Evolutionary conservation across 2,797 vertebrate genomes (phyloP), one percentile per base, ranked within the genome.

Genomic region (Distichodus sexfasciatus): DNA sequence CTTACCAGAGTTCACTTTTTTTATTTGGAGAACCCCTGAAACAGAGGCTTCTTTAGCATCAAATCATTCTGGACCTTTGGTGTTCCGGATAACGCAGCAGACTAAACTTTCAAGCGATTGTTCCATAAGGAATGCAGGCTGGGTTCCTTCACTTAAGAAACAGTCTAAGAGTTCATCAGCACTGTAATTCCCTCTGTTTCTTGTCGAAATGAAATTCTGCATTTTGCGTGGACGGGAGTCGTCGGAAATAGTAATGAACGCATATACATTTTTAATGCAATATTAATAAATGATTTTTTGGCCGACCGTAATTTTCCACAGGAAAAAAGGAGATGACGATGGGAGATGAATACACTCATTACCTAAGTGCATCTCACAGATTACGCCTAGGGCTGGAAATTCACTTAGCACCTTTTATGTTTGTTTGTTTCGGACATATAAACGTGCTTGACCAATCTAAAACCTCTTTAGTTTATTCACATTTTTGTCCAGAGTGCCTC

Each of bases 251-350:
- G 72, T 82, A 85, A 88, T 85, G 83, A 85, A 80, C 69, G 55
- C 48, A 38, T 81, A 86, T 90, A 33, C 31, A 86, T 86, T 86
- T 88, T 87, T 87, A 88, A 87, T 84, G 73, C 51, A 26, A 60
- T 79, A 85, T 90, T 86, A 84, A 88, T 87, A 85, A 85, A 82
- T 82, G 26, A 74, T 85, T 40, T 26, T 61, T 19, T 3, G 4
- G 69, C 78, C 66, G 79, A n/a, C n/a, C 57, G 57, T 79, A 48
- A 82, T 84, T 85, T n/a, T 83, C 82, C 78, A 76, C 40, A 76
- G 81, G 79, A 71, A 68, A 63, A 75, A 80, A 71, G 1, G 41
- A 21, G 21, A 50, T 11, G 14, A 26, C 24, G n/a, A n/a, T 43
- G 2, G 51, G 53, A 48, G 61, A 47, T 43, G 21, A 74, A 71